Evolutionary conservation across 2,888 invertebrate genomes (phyloP).

Genomic region (Archaeoteleia sp.): DNA sequence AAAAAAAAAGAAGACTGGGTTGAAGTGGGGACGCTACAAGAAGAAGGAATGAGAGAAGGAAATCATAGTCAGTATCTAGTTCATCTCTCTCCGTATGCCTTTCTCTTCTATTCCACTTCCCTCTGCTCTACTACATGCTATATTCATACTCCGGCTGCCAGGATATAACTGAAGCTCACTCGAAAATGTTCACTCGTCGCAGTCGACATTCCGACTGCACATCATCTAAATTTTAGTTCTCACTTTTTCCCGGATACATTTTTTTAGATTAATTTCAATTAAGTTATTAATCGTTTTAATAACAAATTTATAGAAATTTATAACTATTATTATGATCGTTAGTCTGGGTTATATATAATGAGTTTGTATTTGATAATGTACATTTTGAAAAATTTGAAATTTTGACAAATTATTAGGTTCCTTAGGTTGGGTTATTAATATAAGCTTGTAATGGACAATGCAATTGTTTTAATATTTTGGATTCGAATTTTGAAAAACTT

Average conservation of each 20-base stretch:
- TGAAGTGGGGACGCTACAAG: slow-evolving; percentile 50
- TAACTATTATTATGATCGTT: background rate
- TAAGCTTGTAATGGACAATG: too few relatives aligned
- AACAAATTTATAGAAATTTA: background rate
- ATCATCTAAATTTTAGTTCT: slow-evolving; percentile 52
- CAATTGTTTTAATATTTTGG: too few relatives aligned
- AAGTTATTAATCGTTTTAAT: too few relatives aligned
- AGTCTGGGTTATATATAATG: too few relatives aligned
- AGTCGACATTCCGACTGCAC: slow-evolving; percentile 60
- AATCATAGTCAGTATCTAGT: slow-evolving; percentile 70
- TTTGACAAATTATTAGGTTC: too few relatives aligned
- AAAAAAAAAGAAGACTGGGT: slow-evolving; percentile 37
- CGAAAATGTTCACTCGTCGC: slow-evolving; percentile 66
- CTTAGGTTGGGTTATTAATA: too few relatives aligned
- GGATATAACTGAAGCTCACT: slow-evolving; percentile 71
- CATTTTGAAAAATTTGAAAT: too few relatives aligned
- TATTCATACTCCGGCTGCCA: slow-evolving; percentile 57
- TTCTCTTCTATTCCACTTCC: slow-evolving; percentile 75
- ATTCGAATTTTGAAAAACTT: too few relatives aligned
- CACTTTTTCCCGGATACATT: slow-evolving; percentile 10
- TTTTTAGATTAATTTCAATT: too few relatives aligned
- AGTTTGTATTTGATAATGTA: too few relatives aligned
- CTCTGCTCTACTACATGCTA: slow-evolving; percentile 59
- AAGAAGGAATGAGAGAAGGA: slow-evolving; percentile 59
- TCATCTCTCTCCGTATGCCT: slow-evolving; percentile 73